A percentile compares a stretch with the other conserved stretches of the same genome.
Conservation (phyloP, 2,113 vertebrate genomes). For the Heterotis niloticus region DNA sequence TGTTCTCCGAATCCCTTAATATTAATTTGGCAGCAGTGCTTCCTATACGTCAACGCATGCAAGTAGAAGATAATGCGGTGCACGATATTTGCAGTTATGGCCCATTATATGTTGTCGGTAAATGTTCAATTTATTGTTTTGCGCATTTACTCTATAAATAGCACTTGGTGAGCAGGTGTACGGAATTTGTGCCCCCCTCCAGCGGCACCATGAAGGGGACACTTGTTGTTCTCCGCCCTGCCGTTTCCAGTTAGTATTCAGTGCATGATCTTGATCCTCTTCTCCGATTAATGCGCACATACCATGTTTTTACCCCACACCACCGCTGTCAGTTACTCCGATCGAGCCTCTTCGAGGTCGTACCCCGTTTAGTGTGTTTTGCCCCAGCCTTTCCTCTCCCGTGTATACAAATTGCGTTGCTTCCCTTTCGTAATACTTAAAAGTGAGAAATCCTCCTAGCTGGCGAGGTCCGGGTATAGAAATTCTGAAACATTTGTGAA, state of each 20-base stretch:
- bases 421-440: not conserved
- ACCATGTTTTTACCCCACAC: slow-evolving; percentile 25
- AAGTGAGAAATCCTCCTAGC: slow-evolving; percentile 5
- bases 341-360: slow-evolving; percentile 2
- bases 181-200: slow-evolving; percentile 10
- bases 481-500: no score
- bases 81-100: not conserved
- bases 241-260: slow-evolving; percentile 32
- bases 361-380: slow-evolving; percentile 1
- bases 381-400: slow-evolving; percentile 7
- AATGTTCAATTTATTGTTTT: not conserved
- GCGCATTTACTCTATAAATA: slow-evolving; percentile 20
- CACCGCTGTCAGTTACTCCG: slow-evolving; percentile 27
- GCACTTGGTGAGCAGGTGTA: slow-evolving; percentile 17
- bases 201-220: slow-evolving; percentile 22
- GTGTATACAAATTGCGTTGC: slow-evolving; percentile 9
- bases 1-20: no score
- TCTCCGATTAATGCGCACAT: slow-evolving; percentile 26
- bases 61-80: no score
- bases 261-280: slow-evolving; percentile 2
- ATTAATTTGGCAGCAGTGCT: no score
- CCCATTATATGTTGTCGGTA: not conserved
- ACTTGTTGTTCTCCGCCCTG: slow-evolving; percentile 28
- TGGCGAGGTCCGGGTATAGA: no score
- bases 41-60: no score